A percentile compares a stretch with the other conserved stretches of the same genome.
Conservation (phyloP, 2,113 vertebrate genomes). For the Melanerpes aurifrons region DNA sequence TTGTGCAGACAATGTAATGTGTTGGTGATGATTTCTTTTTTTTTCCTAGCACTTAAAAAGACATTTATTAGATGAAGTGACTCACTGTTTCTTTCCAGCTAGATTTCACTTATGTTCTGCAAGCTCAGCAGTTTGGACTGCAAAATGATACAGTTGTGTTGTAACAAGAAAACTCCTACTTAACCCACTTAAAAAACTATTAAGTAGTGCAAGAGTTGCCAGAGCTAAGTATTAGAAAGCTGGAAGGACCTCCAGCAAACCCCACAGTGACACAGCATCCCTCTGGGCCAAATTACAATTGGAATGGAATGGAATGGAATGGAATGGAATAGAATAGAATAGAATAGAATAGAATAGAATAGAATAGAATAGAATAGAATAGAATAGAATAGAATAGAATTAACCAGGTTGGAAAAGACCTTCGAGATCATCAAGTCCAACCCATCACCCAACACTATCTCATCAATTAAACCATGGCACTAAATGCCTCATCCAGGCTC, state of each 20-base stretch:
- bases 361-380: too few species aligned
- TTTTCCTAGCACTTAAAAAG: not conserved
- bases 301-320: too few species aligned
- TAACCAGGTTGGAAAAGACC: too few species aligned
- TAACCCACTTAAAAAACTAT: not conserved
- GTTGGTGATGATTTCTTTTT: not conserved
- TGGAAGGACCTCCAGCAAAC: not conserved
- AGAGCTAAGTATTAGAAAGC: not conserved
- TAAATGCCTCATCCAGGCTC: too few species aligned
- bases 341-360: too few species aligned
- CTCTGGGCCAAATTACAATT: not conserved
- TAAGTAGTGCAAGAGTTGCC: not conserved
- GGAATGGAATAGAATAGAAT: too few species aligned
- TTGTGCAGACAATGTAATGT: not conserved
- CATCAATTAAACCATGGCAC: too few species aligned
- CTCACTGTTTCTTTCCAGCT: not conserved
- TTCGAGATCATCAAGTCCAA: too few species aligned
- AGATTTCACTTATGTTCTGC: not conserved
- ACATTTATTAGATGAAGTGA: not conserved
- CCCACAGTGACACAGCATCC: not conserved
- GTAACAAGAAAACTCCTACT: not conserved
- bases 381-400: too few species aligned
- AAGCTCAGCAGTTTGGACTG: not conserved
- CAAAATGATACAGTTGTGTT: not conserved
- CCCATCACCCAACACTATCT: too few species aligned